Evolutionary conservation across 2,888 invertebrate species (phyloP).

Genomic region (Hanleya hanleyi): DNA sequence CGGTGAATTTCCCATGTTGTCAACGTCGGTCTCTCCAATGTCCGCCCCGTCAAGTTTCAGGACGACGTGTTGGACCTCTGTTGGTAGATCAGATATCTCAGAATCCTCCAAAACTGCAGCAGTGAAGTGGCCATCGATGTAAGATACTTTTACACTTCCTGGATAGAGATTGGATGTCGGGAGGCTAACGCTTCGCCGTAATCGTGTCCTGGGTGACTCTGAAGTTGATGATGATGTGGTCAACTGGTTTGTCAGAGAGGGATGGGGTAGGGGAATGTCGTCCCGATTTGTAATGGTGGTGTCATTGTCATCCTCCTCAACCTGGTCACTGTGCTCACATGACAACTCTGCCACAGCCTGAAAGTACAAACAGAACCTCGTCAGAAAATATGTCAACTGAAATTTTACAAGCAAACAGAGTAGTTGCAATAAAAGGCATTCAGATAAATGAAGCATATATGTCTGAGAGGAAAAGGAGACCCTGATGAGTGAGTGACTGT

Average conservation of each 20-base stretch:
- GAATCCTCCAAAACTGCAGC: background rate
- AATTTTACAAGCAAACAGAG: too few species aligned
- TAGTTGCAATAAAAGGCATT: too few species aligned
- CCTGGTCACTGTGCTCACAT: background rate
- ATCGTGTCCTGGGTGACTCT: background rate
- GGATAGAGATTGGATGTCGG: slow-evolving; percentile 38
- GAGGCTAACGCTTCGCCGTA: slow-evolving; percentile 40
- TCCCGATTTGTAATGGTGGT: too few species aligned
- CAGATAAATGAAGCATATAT: too few species aligned
- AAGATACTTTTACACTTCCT: slow-evolving; percentile 38
- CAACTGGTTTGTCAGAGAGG: background rate
- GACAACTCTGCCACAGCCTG: slow-evolving; percentile 5
- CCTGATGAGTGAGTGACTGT: too few species aligned
- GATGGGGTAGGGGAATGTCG: background rate
- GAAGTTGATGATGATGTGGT: background rate
- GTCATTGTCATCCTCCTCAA: background rate
- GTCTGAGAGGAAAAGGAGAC: too few species aligned
- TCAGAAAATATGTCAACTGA: too few species aligned
- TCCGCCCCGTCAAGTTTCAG: background rate
- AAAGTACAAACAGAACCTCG: background rate
- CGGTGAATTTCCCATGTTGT: background rate
- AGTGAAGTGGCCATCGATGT: slow-evolving; percentile 29
- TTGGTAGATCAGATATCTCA: background rate
- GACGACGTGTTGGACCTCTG: background rate
- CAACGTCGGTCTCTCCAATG: background rate